Percentiles rank a stretch among this genome's conserved stretches.
phyloP scores from a whole-genome alignment of 2,888 invertebrate genomes.

The Creontiades dilutus region DNA sequence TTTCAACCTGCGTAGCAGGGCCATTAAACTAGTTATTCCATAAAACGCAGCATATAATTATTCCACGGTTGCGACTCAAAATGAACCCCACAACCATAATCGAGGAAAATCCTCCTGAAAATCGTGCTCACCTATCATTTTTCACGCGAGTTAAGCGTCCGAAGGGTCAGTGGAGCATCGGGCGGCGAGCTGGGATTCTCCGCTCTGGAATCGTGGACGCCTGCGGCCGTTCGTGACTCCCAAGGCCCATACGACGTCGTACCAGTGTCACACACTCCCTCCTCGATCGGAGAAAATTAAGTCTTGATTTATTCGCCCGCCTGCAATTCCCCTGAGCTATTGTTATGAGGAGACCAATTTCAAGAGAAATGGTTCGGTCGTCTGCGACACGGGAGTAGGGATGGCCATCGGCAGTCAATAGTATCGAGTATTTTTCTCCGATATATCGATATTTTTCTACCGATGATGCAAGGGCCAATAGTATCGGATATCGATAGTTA shows the following conservation, averaged over 20 bases:
- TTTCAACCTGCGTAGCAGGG: no score
- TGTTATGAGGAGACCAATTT: slow-evolving; percentile 18
- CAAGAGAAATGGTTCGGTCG: not conserved
- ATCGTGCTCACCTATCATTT: not conserved
- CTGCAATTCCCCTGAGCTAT: slow-evolving; percentile 42
- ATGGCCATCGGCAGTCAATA: no score
- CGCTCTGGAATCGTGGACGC: slow-evolving; percentile 60
- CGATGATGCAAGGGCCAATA: no score
- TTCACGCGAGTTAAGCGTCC: not conserved
- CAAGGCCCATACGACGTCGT: slow-evolving; percentile 42
- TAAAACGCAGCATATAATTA: no score
- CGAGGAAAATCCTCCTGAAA: no score
- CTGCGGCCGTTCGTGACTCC: slow-evolving; percentile 46
- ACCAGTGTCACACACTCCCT: slow-evolving; percentile 41
- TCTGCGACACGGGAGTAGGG: no score
- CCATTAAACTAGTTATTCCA: no score
- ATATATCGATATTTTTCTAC: no score
- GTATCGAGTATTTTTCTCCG: no score
- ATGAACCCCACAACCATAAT: no score
- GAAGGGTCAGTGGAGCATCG: slow-evolving; percentile 2
- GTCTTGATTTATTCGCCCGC: slow-evolving; percentile 50
- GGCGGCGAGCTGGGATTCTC: not conserved
- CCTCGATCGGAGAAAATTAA: slow-evolving; percentile 36
- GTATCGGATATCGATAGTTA: no score
- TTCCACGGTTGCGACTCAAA: no score